Percentiles rank a stretch among this genome's conserved stretches.
These are phyloP conservation scores for Mizuhopecten yessoensis DNA, from an alignment of 1,140 invertebrate species.

Conservation along the genomic window DNA sequence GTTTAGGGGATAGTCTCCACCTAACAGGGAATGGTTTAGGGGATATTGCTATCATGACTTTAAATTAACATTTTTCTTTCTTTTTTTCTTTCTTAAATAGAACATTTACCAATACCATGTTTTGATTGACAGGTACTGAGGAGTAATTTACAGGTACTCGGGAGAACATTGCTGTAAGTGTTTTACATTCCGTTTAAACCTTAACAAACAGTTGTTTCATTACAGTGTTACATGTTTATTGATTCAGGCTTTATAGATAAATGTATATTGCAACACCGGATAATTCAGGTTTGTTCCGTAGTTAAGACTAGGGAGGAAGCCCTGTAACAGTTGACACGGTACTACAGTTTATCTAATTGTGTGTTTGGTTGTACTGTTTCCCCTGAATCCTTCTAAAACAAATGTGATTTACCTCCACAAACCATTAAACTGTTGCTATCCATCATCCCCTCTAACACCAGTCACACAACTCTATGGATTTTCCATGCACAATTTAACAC, in stretches of 20 bases:
- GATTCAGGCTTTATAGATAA: neutral
- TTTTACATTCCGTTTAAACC: neutral
- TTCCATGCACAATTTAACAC: conserved; percentile 38
- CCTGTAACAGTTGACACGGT: neutral
- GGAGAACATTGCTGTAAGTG: neutral
- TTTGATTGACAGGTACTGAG: too few species aligned
- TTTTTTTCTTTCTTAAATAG: too few species aligned
- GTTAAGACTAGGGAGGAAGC: neutral
- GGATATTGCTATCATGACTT: too few species aligned
- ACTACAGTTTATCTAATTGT: neutral
- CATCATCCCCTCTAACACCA: neutral
- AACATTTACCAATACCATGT: neutral
- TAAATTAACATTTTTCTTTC: too few species aligned
- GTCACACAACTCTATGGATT: neutral
- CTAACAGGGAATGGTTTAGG: too few species aligned
- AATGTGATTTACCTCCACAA: neutral
- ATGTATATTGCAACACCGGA: neutral
- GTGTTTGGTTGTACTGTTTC: neutral
- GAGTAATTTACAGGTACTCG: neutral
- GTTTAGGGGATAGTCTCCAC: too few species aligned
- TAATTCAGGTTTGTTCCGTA: neutral
- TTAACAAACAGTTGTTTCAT: neutral
- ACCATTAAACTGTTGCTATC: conserved; percentile 4
- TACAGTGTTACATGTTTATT: neutral
- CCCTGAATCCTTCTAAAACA: too few species aligned